Evolutionary conservation across 35 echinoderm and acorn worm genomes (phyloP), one percentile per base, ranked within the genome.

Genomic region (Diadema setosum): DNA sequence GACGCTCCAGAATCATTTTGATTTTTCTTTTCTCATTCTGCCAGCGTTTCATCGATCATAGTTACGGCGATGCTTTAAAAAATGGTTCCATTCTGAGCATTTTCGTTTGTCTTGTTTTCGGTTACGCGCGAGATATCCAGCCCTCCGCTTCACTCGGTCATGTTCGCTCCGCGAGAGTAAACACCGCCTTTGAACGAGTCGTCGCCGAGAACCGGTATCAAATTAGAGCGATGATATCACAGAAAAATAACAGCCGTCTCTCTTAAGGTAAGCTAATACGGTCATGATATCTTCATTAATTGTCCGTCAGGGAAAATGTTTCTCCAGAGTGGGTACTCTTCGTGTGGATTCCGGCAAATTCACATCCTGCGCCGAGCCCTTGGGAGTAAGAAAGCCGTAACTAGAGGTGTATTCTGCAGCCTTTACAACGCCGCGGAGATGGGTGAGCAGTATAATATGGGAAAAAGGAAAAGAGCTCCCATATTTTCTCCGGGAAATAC

Each of bases 51-150:
- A n/a, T n/a, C n/a, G n/a, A n/a, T n/a, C n/a, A n/a, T n/a, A n/a
- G n/a, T n/a, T n/a, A n/a, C n/a, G n/a, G n/a, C 9, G 48, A 52
- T 52, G 48, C n/a, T 9, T 9, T n/a, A 9, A 52, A 52, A 52
- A 52, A 52, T 11, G 48, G n/a, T 9, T n/a, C n/a, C 48, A 52
- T 52, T 52, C 48, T 52, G 9, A 9, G 48, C 9, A 52, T 34
- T 44, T 78, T 78, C 73, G 73, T 78, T 78, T 78, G 40, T 21
- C 35, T 78, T 78, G 73, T 78, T 78, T 78, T 78, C 40, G 73
- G 73, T 78, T 78, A 78, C 73, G 73, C 73, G 73, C 33, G 27
- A 78, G 37, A n/a, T 42, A 41, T 39, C 73, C 24, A n/a, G 44
- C 39, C 73, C 73, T 9, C 21, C 73, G 63, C 63, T 67, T 67